Base-by-base conservation (phyloP, 2,113 vertebrate species). In the Jacana jacana region DNA sequence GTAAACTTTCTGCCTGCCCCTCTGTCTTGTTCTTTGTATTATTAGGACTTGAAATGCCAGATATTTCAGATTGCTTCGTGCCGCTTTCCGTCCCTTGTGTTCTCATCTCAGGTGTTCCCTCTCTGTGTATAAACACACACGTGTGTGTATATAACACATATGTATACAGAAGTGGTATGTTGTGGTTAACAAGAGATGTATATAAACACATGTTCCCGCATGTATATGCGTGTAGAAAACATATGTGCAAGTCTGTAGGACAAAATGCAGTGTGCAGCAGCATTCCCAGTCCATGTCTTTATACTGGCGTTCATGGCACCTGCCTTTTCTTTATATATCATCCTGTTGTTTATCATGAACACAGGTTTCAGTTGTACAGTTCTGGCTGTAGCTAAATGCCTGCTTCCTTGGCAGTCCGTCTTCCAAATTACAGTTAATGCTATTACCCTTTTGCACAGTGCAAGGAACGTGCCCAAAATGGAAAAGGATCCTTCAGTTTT, bases 341-440 rank as follows among this genome's bases (percentile, higher is more conserved):
- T 31, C 73, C 93, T 57, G 30, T 58, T 88, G 91, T 92, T 92
- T 91, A 30, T 55, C 60, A 18, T 9, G 58, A 86, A 30, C 49
- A 13, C 82, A 48, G 84, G 81, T 84, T 77, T 89, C 92, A 48
- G 86, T 68, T 42, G 78, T 27, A 55, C 76, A 6, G 16, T 42
- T 40, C 46, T 40, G 60, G 70, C 58, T 25, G 55, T 20, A 20
- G 69, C 82, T 60, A 48, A 85, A 77, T n/a, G 72, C 61, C 84
- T 11, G 83, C 27, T 54, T 95, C 81, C 49, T 81, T 49, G 70
- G 81, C 86, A 83, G 71, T 37, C 60, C 19, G 2, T 81, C 89
- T 55, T 69, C 44, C 72, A 88, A 94, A 95, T 96, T 75, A 65
- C 48, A 61, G 79, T 60, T 66, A 70, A 76, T 68, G 40, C 28